A percentile compares a stretch with the other conserved stretches of the same genome.
phyloP scores from a whole-genome alignment of 2,797 vertebrate species.

The Myripristis murdjan region DNA sequence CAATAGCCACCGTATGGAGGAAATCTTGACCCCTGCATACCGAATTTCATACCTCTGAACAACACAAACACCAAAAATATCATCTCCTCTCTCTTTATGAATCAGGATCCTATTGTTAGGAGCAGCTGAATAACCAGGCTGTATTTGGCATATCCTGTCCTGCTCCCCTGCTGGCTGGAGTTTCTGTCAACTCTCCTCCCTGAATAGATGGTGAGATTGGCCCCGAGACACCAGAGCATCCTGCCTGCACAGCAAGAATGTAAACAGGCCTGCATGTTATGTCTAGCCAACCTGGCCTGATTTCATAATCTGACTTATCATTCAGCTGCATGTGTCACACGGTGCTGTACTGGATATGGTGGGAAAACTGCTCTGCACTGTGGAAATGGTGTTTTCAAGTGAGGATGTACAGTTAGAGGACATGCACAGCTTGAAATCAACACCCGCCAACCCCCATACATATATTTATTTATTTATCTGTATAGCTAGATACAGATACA shows the following conservation, averaged over 20 bases:
- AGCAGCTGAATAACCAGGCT: conserved; percentile 69
- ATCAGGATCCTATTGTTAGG: conserved; percentile 71
- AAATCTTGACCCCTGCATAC: conserved; percentile 41
- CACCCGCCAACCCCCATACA: too few species aligned
- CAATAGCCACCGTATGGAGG: conserved; percentile 41
- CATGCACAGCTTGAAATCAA: too few species aligned
- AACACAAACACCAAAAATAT: conserved; percentile 61
- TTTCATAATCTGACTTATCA: conserved; percentile 76
- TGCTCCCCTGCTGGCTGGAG: conserved; percentile 50
- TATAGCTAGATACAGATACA: too few species aligned
- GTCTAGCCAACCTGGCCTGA: conserved; percentile 76
- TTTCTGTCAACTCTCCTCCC: conserved; percentile 62
- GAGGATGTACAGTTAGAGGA: not conserved
- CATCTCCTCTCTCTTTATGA: conserved; percentile 55
- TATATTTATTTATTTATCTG: too few species aligned
- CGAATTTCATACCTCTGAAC: conserved; percentile 42
- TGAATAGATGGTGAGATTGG: conserved; percentile 73
- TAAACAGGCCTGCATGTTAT: conserved; percentile 87
- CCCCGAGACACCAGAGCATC: conserved; percentile 77
- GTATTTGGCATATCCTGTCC: conserved; percentile 73
- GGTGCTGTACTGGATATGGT: conserved; percentile 4
- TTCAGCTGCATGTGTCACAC: conserved; percentile 19
- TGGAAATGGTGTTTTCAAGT: not conserved
- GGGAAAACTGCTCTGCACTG: conserved; percentile 5
- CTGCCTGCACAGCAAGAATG: conserved; percentile 84